Conservation (phyloP, 2,797 vertebrate species). For the Psittacula derbiana region DNA sequence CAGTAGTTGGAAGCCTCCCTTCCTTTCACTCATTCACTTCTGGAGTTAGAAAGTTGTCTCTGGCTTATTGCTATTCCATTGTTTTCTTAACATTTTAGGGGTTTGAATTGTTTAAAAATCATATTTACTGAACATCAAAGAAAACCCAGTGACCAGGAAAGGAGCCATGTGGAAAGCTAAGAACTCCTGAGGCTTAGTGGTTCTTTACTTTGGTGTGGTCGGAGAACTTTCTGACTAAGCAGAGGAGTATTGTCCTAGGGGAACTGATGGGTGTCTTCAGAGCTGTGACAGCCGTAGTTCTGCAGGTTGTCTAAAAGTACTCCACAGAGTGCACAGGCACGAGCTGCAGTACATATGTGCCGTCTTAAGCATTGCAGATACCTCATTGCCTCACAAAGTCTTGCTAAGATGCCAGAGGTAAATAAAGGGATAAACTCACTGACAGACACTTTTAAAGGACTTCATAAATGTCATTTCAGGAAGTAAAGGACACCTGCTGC, state of each 20-base stretch:
- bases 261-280: not conserved
- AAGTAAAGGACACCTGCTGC: not conserved
- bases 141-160: fast-evolving
- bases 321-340: fast-evolving
- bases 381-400: not conserved
- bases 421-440: not conserved
- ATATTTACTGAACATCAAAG: not conserved
- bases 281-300: not conserved
- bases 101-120: not conserved
- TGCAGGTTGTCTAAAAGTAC: not conserved
- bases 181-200: not conserved
- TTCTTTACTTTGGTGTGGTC: not conserved
- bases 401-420: not conserved
- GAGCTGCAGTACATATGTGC: no score
- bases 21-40: fast-evolving
- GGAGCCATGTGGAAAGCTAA: not conserved
- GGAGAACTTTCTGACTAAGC: not conserved
- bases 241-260: fast-evolving
- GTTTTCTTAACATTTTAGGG: not conserved
- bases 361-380: not conserved
- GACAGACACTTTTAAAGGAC: not conserved
- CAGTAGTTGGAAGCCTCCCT: not conserved
- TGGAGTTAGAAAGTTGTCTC: not conserved
- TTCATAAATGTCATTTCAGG: not conserved
- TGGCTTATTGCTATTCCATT: not conserved